These are phyloP conservation scores for Heterodera carotae DNA, from an alignment of 1,140 invertebrate genomes.

Conservation along the genomic window DNA sequence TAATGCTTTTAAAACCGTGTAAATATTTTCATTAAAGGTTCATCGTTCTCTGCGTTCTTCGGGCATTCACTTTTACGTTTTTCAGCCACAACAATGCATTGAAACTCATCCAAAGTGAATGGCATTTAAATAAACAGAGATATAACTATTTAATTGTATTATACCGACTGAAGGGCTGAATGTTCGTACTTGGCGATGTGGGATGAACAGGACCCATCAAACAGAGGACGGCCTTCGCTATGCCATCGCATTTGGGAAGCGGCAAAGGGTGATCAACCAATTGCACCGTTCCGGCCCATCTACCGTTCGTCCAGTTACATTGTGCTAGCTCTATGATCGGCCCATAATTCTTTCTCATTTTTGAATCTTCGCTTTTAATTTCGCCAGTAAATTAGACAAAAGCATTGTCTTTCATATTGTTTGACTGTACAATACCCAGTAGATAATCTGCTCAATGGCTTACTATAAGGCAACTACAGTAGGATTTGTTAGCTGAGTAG, in stretches of 20 bases:
- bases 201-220: conserved; percentile 59
- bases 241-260: conserved; percentile 39
- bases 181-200: conserved; percentile 62
- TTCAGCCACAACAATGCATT: conserved; percentile 49
- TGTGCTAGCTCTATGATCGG: conserved; percentile 9
- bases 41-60: conserved; percentile 46
- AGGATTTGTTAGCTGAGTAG: too few species aligned
- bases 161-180: conserved; percentile 40
- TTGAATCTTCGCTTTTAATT: too few species aligned
- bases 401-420: too few species aligned
- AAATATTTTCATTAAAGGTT: conserved; percentile 7
- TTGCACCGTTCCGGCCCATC: conserved; percentile 10
- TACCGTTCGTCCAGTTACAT: conserved; percentile 15
- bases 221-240: conserved; percentile 35
- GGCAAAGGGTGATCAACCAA: not conserved
- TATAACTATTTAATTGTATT: not conserved
- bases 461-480: too few species aligned
- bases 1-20: not conserved
- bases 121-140: conserved; percentile 15
- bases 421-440: too few species aligned
- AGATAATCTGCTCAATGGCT: too few species aligned
- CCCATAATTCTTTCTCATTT: too few species aligned
- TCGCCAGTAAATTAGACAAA: too few species aligned
- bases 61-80: conserved; percentile 60
- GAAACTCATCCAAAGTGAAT: conserved; percentile 45